Evolutionary conservation across 2,888 invertebrate genomes (phyloP), one percentile per base, ranked within the genome.

Genomic region (Candidula unifasciata): DNA sequence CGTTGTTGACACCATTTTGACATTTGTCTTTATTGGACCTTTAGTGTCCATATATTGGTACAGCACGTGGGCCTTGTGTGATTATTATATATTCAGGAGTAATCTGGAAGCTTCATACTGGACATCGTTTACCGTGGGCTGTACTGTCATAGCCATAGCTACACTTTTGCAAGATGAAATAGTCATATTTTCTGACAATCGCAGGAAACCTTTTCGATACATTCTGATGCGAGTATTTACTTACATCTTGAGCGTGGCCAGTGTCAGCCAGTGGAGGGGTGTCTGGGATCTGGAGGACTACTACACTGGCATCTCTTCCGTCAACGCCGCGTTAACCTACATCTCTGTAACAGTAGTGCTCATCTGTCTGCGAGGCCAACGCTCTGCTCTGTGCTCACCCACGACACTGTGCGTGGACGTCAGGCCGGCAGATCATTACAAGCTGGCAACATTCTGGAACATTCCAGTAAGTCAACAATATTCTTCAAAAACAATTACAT

Each of bases 271-370:
- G 27, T 81, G 80, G 80, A 71, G 80, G 5, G 66, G 57, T 8
- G 73, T 81, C 0, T 81, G 80, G 80, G 54, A 33, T 52, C n/a
- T 81, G n/a, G 52, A 52, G 33, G 80, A 81, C n/a, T 66, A 54
- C 24, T 81, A 81, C 73, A 71, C 57, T 3, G 80, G 80, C 3
- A 69, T 71, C 10, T 71, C 30, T 3, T 21, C 57, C 10, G 10
- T 13, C 18, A 81, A 71, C 57, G 80, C 80, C 8, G 5, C 30
- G 24, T 13, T 69, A 33, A 81, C 71, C 2, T 81, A 57, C 35
- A 13, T 18, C 24, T 13, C 21, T 24, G 21, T 57, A 57, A 54
- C 71, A 8, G 54, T 21, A 27, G 30, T 73, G 33, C 33, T 81
- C 30, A 24, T 81, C 3, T 13, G 71, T 18, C 30, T 81, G 13